Percentiles rank a stretch among this genome's conserved stretches.
Conservation (phyloP, 2,888 invertebrate genomes). For the Aricia artaxerxes region DNA sequence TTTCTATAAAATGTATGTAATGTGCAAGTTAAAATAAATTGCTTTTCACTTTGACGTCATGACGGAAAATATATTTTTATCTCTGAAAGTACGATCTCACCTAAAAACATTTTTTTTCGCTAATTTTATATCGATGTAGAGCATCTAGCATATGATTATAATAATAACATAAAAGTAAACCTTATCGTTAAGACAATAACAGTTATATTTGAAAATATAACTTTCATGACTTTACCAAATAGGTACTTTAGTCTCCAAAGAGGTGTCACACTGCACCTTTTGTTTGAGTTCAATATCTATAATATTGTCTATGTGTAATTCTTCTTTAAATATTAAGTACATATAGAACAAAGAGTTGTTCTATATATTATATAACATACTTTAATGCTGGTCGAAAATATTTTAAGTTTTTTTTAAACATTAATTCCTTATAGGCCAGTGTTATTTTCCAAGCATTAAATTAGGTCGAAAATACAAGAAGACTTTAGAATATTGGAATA, state of each 20-base stretch:
- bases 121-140: conserved; percentile 45
- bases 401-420: no score
- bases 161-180: not conserved
- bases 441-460: no score
- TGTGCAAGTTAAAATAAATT: not conserved
- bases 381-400: no score
- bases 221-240: not conserved
- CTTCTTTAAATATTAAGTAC: conserved; percentile 43
- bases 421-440: no score
- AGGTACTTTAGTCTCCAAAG: conserved; percentile 69
- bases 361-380: no score
- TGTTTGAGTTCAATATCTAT: conserved; percentile 65
- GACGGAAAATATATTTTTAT: not conserved
- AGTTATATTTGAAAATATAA: not conserved
- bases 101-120: conserved; percentile 48
- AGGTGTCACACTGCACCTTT: conserved; percentile 58
- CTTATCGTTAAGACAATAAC: conserved; percentile 8
- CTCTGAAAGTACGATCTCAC: conserved; percentile 32
- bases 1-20: no score
- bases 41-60: not conserved
- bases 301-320: conserved; percentile 36
- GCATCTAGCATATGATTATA: conserved; percentile 7
- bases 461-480: no score
- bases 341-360: conserved; percentile 33
- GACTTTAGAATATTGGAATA: no score